Evolutionary conservation across 2,797 vertebrate species (phyloP).

Genomic region (Anniella stebbinsi): DNA sequence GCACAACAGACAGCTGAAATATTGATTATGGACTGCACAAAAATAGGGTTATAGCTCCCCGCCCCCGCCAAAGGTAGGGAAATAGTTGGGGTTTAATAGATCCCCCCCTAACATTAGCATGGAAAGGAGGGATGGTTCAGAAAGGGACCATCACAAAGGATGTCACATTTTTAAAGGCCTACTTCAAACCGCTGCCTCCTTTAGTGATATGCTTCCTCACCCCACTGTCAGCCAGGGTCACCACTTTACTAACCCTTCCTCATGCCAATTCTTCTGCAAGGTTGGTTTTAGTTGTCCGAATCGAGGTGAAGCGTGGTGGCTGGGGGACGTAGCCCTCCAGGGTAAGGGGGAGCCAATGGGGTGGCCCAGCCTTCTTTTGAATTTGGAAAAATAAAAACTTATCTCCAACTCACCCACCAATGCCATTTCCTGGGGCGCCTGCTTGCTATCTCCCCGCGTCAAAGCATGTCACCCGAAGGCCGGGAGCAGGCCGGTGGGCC

Average conservation of each 20-base stretch:
- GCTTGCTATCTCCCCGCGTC: too few species aligned
- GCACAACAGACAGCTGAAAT: not conserved
- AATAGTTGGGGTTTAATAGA: not conserved
- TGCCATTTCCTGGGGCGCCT: too few species aligned
- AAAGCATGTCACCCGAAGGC: not conserved
- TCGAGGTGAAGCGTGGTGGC: rapidly evolving
- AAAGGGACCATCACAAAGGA: not conserved
- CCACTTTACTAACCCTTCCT: not conserved
- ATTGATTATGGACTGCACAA: not conserved
- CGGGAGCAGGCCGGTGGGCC: not conserved
- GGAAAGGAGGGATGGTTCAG: too few species aligned
- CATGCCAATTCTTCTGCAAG: not conserved
- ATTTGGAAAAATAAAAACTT: not conserved
- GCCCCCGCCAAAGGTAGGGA: not conserved
- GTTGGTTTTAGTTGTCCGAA: not conserved
- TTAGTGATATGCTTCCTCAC: not conserved
- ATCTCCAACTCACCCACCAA: conserved; percentile 17
- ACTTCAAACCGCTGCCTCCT: not conserved
- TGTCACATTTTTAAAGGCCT: not conserved
- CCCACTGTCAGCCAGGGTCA: not conserved
- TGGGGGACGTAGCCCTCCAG: not conserved
- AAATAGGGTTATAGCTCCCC: not conserved
- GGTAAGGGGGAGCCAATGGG: not conserved
- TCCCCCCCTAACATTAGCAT: not conserved
- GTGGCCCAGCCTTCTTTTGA: not conserved